Conservation (phyloP, 1,140 invertebrate species). For the Zophobas morio region DNA sequence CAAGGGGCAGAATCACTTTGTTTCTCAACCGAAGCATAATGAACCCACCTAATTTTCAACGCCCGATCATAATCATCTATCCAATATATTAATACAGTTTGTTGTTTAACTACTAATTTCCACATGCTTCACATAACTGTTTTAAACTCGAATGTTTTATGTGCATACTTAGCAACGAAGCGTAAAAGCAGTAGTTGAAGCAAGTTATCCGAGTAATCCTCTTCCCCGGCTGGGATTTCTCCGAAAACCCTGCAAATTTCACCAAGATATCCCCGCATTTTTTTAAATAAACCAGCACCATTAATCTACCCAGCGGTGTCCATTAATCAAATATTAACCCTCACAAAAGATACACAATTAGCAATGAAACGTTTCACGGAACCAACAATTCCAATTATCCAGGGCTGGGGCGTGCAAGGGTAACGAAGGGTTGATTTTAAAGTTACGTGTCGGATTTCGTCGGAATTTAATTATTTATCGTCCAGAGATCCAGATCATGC, state of each 20-base stretch:
- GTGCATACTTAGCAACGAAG: not conserved
- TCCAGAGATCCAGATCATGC: not conserved
- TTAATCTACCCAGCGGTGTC: conserved; percentile 34
- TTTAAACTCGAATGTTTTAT: not conserved
- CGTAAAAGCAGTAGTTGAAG: not conserved
- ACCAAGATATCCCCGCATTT: not conserved
- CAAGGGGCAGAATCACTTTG: conserved; percentile 16
- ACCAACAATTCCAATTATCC: conserved; percentile 38
- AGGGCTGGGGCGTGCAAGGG: not conserved
- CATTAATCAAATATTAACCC: conserved; percentile 43
- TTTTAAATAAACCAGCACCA: conserved; percentile 23
- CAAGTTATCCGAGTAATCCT: conserved; percentile 8
- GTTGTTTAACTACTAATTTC: conserved; percentile 18
- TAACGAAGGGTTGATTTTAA: conserved; percentile 11
- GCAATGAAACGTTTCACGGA: conserved; percentile 34
- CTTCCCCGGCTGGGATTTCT: not conserved
- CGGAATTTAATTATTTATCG: conserved; percentile 15
- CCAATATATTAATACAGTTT: not conserved
- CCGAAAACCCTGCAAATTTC: not conserved
- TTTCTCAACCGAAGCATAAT: not conserved
- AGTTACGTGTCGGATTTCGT: conserved; percentile 25
- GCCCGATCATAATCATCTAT: not conserved
- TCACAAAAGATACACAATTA: conserved; percentile 41
- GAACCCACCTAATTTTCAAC: conserved; percentile 23
- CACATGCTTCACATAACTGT: not conserved